Evolutionary conservation across 2,113 vertebrate species (phyloP).

Genomic region (Psilopsiagon aurifrons): DNA sequence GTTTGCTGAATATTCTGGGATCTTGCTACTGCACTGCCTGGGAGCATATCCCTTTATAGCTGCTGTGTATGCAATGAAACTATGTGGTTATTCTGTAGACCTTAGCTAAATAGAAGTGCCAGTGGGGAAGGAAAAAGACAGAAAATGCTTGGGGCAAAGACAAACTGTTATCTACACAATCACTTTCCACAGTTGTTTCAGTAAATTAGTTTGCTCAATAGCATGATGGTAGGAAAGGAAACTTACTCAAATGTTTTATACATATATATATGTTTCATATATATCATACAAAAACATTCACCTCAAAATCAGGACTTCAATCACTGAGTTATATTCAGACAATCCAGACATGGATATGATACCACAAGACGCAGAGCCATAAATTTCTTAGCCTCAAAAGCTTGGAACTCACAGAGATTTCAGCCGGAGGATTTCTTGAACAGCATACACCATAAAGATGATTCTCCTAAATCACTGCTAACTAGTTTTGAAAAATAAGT

Average conservation of each 20-base stretch:
- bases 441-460: background rate
- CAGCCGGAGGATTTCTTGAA: background rate
- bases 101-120: background rate
- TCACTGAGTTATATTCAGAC: background rate
- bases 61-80: background rate
- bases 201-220: background rate
- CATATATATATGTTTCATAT: background rate
- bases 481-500: background rate
- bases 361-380: background rate
- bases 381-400: background rate
- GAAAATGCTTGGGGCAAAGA: background rate
- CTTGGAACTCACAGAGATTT: background rate
- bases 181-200: background rate
- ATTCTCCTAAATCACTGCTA: background rate
- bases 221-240: background rate
- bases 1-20: background rate
- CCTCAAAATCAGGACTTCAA: background rate
- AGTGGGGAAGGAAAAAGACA: background rate
- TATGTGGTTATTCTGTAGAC: background rate
- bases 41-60: background rate
- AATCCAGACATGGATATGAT: background rate
- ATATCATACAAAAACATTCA: background rate
- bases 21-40: background rate
- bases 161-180: background rate
- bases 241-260: background rate